A percentile compares a stretch with the other conserved stretches of the same genome.
Conservation (phyloP, 2,113 vertebrate genomes). For the Boulengeromyrus knoepffleri region DNA sequence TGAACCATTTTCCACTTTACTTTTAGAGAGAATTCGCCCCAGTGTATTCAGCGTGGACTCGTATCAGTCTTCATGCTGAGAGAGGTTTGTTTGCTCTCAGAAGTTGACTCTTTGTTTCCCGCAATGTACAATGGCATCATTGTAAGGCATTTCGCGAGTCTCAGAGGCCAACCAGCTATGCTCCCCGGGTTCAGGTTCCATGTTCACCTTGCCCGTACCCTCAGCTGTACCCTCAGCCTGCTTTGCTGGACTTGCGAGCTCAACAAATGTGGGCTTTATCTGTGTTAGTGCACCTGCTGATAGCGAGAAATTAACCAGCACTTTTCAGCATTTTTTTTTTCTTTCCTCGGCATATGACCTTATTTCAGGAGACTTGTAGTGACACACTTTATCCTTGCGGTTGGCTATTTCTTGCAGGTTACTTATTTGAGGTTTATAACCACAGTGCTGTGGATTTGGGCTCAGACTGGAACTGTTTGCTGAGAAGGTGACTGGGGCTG, state of each 20-base stretch:
- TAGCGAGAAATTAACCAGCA: not conserved
- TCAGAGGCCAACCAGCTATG: not conserved
- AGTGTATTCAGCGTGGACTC: not conserved
- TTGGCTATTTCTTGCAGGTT: not conserved
- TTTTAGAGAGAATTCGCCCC: not conserved
- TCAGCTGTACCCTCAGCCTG: not conserved
- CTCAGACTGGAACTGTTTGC: not conserved
- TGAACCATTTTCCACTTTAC: not conserved
- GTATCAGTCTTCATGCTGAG: slow-evolving; percentile 38
- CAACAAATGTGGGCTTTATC: slow-evolving; percentile 2
- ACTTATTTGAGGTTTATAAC: not conserved
- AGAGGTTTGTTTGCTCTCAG: slow-evolving; percentile 24
- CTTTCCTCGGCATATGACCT: not conserved
- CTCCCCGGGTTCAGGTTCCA: not conserved
- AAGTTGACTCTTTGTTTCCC: slow-evolving; percentile 6
- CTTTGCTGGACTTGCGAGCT: not conserved
- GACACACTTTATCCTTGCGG: not conserved
- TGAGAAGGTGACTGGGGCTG: not conserved
- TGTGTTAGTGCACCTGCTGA: not conserved
- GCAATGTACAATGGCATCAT: slow-evolving; percentile 7
- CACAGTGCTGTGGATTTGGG: not conserved
- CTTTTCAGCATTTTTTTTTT: not conserved
- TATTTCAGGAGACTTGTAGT: not conserved
- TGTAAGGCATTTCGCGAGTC: not conserved
- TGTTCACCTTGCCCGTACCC: not conserved